Percentiles rank a stretch among this genome's conserved stretches.
Conservation (phyloP, 2,113 vertebrate genomes). For the Salvelinus sp. region DNA sequence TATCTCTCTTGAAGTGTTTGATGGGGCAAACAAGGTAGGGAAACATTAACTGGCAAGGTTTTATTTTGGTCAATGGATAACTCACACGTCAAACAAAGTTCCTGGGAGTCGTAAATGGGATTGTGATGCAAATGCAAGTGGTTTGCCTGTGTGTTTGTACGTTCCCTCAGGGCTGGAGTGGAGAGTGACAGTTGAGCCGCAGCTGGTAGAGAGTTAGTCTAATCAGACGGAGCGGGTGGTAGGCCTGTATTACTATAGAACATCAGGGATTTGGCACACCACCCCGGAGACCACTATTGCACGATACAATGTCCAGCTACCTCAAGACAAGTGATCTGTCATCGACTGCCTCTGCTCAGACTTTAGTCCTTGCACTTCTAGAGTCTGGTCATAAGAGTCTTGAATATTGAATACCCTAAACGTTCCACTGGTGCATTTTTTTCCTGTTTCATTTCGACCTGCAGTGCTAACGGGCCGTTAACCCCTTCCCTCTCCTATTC, state of each 20-base stretch:
- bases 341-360: background rate
- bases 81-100: conserved; percentile 14
- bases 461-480: background rate
- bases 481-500: conserved; percentile 14
- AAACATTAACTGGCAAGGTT: conserved; percentile 14
- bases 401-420: background rate
- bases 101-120: conserved; percentile 11
- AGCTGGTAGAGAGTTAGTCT: background rate
- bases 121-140: conserved; percentile 25
- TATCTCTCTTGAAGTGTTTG: conserved; percentile 24
- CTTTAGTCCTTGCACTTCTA: background rate
- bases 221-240: background rate
- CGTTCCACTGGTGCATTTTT: too few relatives aligned
- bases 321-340: background rate
- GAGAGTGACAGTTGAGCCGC: background rate
- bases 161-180: background rate
- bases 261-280: background rate
- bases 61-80: background rate
- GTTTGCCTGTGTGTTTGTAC: conserved; percentile 16
- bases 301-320: background rate
- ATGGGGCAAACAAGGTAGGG: conserved; percentile 11
- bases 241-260: background rate
- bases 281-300: background rate
- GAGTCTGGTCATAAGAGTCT: background rate
- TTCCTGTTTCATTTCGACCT: too few relatives aligned